Evolutionary conservation across 2,797 vertebrate species (phyloP).

Genomic region (Platalea minor): DNA sequence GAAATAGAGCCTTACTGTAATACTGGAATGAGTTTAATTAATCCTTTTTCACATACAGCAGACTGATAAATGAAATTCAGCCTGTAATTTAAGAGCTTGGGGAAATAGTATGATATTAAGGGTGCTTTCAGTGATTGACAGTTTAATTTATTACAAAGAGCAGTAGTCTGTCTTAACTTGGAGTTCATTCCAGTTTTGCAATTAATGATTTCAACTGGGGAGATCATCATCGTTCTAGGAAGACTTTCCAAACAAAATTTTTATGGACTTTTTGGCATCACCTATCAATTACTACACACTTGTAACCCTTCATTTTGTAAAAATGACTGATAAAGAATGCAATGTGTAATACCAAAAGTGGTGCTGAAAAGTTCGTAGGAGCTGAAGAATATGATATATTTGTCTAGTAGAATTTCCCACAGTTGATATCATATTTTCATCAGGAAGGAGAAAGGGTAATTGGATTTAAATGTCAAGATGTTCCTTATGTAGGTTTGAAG

Average conservation of each 20-base stretch:
- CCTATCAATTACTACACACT: background rate
- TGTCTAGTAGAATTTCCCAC: conserved; percentile 62
- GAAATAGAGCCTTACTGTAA: conserved; percentile 67
- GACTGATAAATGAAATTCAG: conserved; percentile 81
- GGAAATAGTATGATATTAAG: conserved; percentile 76
- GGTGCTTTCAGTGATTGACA: conserved; percentile 75
- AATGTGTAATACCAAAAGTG: background rate
- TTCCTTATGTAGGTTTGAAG: conserved; percentile 67
- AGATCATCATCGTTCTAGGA: background rate
- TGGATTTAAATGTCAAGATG: conserved; percentile 85
- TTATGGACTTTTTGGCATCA: background rate
- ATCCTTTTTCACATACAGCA: conserved; percentile 77
- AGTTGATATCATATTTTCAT: conserved; percentile 70
- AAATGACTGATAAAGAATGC: background rate
- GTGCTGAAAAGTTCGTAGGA: conserved; percentile 25
- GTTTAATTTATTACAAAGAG: conserved; percentile 78
- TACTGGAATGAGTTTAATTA: conserved; percentile 79
- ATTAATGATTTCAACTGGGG: conserved; percentile 39
- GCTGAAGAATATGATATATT: conserved; percentile 53
- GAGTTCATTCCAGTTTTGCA: conserved; percentile 63
- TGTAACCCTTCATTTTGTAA: background rate
- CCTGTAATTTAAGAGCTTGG: conserved; percentile 78
- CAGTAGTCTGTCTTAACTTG: conserved; percentile 63
- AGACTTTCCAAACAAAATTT: conserved; percentile 16
- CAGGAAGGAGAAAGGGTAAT: conserved; percentile 77